phyloP scores from a whole-genome alignment of 2,888 invertebrate species.

The Plemyria rubiginata region DNA sequence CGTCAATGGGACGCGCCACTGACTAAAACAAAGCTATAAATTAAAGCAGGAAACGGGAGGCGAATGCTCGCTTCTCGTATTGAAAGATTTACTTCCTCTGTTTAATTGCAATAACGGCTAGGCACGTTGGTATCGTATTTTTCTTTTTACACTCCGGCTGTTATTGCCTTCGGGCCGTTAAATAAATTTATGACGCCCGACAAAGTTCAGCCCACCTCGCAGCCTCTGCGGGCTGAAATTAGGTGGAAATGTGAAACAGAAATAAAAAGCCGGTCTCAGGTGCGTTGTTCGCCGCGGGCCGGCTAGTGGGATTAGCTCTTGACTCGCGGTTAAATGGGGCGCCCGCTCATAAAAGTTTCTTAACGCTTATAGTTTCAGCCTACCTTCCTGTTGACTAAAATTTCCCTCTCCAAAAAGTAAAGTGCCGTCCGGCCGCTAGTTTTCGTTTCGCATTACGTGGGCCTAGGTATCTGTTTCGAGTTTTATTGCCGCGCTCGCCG shows the following conservation, averaged over 20 bases:
- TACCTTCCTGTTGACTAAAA: slow-evolving; percentile 69
- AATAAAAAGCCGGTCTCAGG: slow-evolving; percentile 81
- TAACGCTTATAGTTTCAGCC: slow-evolving; percentile 77
- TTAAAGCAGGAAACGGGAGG: slow-evolving; percentile 80
- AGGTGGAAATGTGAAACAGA: slow-evolving; percentile 80
- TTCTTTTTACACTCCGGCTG: slow-evolving; percentile 84
- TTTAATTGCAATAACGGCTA: slow-evolving; percentile 85
- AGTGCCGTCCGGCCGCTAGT: slow-evolving; percentile 54
- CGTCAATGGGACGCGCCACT: slow-evolving; percentile 80
- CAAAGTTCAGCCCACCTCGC: slow-evolving; percentile 83
- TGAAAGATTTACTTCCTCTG: slow-evolving; percentile 85
- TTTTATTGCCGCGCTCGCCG: slow-evolving; percentile 53
- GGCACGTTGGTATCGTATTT: slow-evolving; percentile 85
- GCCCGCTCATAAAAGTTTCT: slow-evolving; percentile 81
- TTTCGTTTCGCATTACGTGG: slow-evolving; percentile 63
- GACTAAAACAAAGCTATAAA: slow-evolving; percentile 85
- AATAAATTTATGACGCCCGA: slow-evolving; percentile 84
- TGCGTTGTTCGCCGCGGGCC: slow-evolving; percentile 65
- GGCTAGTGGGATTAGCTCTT: slow-evolving; percentile 77
- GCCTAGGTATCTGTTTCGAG: slow-evolving; percentile 60
- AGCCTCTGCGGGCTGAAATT: slow-evolving; percentile 75
- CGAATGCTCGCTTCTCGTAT: slow-evolving; percentile 80
- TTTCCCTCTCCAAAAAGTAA: slow-evolving; percentile 70
- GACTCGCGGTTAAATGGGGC: slow-evolving; percentile 78
- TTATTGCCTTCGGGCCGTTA: slow-evolving; percentile 84